phyloP scores from a whole-genome alignment of 2,113 vertebrate species.

The Chloropsis hardwickii region DNA sequence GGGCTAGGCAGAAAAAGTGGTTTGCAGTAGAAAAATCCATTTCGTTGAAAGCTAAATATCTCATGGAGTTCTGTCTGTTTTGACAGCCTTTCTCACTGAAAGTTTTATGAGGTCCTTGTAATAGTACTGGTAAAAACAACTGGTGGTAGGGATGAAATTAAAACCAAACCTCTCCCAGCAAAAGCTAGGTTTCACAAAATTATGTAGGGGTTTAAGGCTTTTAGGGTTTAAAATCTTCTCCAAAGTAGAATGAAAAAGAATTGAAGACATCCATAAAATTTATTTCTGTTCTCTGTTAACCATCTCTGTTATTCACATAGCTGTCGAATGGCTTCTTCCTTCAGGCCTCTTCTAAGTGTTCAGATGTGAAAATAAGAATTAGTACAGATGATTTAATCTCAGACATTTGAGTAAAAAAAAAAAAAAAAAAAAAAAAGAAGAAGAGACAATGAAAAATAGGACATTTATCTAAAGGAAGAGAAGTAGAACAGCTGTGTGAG shows the following conservation, averaged over 20 bases:
- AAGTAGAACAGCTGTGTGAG: neutral
- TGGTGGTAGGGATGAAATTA: neutral
- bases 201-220: accelerated
- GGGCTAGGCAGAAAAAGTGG: neutral
- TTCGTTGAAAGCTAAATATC: neutral
- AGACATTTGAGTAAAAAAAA: neutral
- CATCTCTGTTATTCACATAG: neutral
- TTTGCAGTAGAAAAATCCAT: neutral
- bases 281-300: neutral
- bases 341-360: neutral
- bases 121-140: neutral
- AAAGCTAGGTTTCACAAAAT: neutral
- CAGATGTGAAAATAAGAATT: neutral
- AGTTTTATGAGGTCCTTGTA: neutral
- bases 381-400: neutral
- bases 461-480: neutral
- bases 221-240: neutral
- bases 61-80: neutral
- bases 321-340: neutral
- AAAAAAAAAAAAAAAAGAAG: neutral
- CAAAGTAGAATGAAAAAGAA: neutral
- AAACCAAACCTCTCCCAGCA: neutral
- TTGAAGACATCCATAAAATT: neutral
- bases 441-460: neutral
- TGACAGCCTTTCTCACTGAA: neutral